phyloP scores from a whole-genome alignment of 2,888 invertebrate genomes.

The Hipparchia sbordonii region DNA sequence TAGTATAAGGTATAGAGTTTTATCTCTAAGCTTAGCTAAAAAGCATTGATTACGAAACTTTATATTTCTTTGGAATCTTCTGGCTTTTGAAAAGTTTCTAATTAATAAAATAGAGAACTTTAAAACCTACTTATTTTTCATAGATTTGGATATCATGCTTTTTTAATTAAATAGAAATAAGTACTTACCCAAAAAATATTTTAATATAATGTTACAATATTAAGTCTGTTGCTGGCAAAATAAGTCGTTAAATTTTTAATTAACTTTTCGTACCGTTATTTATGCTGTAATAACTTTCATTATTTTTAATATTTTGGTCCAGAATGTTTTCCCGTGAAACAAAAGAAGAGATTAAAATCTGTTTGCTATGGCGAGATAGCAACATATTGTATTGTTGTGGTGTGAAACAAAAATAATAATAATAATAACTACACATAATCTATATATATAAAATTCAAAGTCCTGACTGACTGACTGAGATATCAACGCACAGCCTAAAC shows the following conservation, averaged over 20 bases:
- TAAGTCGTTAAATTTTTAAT: constrained; percentile 36
- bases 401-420: not conserved
- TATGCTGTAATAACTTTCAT: constrained; percentile 30
- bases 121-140: not conserved
- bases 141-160: not conserved
- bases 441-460: too few relatives aligned
- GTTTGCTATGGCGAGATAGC: constrained; percentile 29
- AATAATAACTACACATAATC: too few relatives aligned
- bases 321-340: constrained; percentile 33
- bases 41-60: too few relatives aligned
- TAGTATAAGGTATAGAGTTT: too few relatives aligned
- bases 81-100: too few relatives aligned
- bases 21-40: too few relatives aligned
- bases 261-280: constrained; percentile 35
- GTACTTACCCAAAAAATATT: not conserved
- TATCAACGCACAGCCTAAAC: too few relatives aligned
- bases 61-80: not conserved
- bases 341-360: constrained; percentile 33
- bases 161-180: constrained; percentile 16
- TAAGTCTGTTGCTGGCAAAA: constrained; percentile 27
- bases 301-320: constrained; percentile 35
- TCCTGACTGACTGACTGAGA: too few relatives aligned
- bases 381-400: constrained; percentile 11
- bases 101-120: too few relatives aligned
- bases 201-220: constrained; percentile 16